Evolutionary conservation across 2,888 invertebrate species (phyloP), one percentile per base, ranked within the genome.

Genomic region (Gortyna flavago): DNA sequence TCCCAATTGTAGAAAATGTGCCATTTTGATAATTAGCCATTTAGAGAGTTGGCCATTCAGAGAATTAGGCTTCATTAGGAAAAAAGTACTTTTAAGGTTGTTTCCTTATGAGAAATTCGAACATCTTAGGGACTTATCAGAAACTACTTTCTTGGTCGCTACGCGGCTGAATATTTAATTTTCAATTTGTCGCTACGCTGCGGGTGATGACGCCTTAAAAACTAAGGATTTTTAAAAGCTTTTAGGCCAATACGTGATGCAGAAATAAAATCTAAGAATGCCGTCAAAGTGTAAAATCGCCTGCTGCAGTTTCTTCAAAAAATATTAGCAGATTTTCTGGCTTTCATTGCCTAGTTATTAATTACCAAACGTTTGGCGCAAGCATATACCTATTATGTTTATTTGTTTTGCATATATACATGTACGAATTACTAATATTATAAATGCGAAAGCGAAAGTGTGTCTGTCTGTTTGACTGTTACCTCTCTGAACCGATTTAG

Each of bases 131-230:
- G 73, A 72, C 41, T 82, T 72, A 83, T 82, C 71, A 77, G n/a
- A 69, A 65, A 77, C 77, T 61, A 72, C 51, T 85, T 82, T 85
- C 83, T 74, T 69, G 78, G 73, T 35, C 61, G 75, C 73, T n/a
- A 65, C 1, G 57, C 61, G 51, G 16, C 29, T 84, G 85, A 85
- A 84, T 84, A 82, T 84, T 84, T 84, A 82, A 82, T 85, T 74
- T 85, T 35, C 71, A 85, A 85, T 85, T 83, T 83, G 83, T 57
- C 59, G 70, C 70, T 32, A 35, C 67, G 25, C n/a, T 66, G 48
- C 35, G 2, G 4, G 16, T 32, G 41, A 73, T 32, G 6, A 29
- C 54, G 32, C 32, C 25, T 64, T 73, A 35, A 66, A 79, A 44
- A 25, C 25, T 54, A 41, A 51, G 13, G 25, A 41, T 64, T 72